Conservation (phyloP, 2,113 vertebrate species). For the Oxygymnocypris stewartii region DNA sequence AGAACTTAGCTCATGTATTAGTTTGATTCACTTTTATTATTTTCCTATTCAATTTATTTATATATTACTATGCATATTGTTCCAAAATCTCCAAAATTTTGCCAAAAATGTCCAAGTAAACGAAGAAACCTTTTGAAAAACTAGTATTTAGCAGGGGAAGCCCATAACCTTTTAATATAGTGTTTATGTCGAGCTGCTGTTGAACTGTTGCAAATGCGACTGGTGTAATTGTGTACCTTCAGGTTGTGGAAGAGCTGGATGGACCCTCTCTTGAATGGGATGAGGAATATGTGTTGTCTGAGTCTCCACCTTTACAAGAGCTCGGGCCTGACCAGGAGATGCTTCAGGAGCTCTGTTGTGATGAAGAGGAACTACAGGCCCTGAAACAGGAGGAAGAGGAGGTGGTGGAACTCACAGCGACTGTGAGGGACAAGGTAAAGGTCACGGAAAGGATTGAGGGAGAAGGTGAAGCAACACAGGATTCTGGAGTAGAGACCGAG, state of each 20-base stretch:
- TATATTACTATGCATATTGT: not conserved
- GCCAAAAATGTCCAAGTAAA: not conserved
- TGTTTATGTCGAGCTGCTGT: not conserved
- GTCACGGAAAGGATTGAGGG: not conserved
- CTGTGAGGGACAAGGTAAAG: conserved; percentile 2
- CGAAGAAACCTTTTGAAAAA: not conserved
- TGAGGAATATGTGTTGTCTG: conserved; percentile 68
- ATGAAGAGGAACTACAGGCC: conserved; percentile 46
- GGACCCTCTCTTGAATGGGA: conserved; percentile 61
- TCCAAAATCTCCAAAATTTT: not conserved
- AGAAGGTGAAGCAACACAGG: conserved; percentile 11
- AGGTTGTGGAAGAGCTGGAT: conserved; percentile 67
- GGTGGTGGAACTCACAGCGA: conserved; percentile 49
- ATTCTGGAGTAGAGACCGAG: conserved; percentile 11
- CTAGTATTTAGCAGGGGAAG: not conserved
- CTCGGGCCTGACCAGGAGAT: conserved; percentile 29
- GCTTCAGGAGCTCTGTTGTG: not conserved
- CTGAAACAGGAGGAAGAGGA: conserved; percentile 46
- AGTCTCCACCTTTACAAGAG: conserved; percentile 60
- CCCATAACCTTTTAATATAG: not conserved
- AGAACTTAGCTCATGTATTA: not conserved
- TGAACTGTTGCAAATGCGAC: not conserved
- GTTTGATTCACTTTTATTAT: not conserved
- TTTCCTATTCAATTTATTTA: not conserved
- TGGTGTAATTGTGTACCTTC: conserved; percentile 1